Evolutionary conservation across 2,888 invertebrate genomes (phyloP).

Genomic region (Drosophila parthenogenetica): DNA sequence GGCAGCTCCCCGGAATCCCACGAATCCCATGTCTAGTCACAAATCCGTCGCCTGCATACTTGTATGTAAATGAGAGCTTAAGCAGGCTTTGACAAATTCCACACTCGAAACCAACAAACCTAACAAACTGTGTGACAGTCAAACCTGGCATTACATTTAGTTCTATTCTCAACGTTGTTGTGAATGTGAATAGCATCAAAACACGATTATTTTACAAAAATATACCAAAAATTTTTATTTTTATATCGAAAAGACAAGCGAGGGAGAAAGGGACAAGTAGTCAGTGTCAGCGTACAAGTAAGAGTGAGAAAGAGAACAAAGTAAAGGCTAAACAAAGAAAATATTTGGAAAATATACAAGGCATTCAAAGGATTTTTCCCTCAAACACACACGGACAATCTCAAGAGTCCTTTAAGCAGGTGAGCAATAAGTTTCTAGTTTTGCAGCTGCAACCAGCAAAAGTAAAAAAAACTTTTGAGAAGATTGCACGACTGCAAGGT

Average conservation of each 20-base stretch:
- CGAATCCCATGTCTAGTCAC: neutral
- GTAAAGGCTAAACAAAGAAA: neutral
- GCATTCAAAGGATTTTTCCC: slow-evolving; percentile 18
- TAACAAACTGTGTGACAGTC: slow-evolving; percentile 14
- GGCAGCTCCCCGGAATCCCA: no score
- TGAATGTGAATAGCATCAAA: slow-evolving; percentile 23
- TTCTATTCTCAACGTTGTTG: slow-evolving; percentile 31
- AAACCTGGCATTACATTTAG: slow-evolving; percentile 15
- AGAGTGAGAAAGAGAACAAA: neutral
- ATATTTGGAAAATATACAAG: neutral
- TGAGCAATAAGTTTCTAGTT: slow-evolving; percentile 32
- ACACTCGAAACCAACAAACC: slow-evolving; percentile 1
- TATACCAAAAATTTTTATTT: slow-evolving; percentile 23
- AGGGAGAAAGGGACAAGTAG: neutral
- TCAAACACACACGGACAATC: neutral
- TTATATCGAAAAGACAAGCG: neutral
- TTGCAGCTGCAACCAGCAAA: neutral
- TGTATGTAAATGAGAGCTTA: slow-evolving; percentile 68
- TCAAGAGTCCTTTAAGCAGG: slow-evolving; percentile 21
- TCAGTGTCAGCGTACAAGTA: neutral
- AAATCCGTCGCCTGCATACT: slow-evolving; percentile 20
- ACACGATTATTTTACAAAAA: slow-evolving; percentile 33
- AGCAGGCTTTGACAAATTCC: slow-evolving; percentile 57
- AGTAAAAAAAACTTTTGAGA: neutral
- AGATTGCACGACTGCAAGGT: neutral